These are phyloP conservation scores for Carcinoscorpius rotundicauda DNA, from an alignment of 1,140 invertebrate genomes.

Conservation along the genomic window DNA sequence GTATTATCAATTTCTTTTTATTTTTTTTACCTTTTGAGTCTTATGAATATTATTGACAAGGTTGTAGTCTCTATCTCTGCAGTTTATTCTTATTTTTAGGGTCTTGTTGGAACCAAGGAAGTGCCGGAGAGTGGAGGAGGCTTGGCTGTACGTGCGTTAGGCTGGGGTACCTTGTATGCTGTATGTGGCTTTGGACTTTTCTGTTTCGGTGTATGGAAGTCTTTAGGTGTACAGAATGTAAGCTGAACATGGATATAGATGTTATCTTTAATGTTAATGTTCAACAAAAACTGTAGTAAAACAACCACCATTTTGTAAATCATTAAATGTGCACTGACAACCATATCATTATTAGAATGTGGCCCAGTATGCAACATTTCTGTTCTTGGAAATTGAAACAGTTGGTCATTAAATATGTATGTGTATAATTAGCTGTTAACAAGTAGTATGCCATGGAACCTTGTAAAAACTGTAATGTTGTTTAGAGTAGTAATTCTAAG, in stretches of 20 bases:
- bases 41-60: too few species aligned
- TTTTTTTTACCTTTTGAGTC: too few species aligned
- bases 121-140: constrained; percentile 58
- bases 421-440: background rate
- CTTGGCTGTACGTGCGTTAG: constrained; percentile 66
- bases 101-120: constrained; percentile 39
- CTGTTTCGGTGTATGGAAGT: constrained; percentile 75
- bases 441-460: too few species aligned
- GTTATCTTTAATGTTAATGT: background rate
- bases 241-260: constrained; percentile 18
- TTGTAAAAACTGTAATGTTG: too few species aligned
- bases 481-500: too few species aligned
- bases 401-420: background rate
- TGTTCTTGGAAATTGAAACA: background rate
- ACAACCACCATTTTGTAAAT: background rate
- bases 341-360: background rate
- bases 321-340: background rate
- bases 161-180: constrained; percentile 75
- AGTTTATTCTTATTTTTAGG: background rate
- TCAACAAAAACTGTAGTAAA: background rate
- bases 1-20: too few species aligned
- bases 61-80: too few species aligned
- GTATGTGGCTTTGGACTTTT: constrained; percentile 63
- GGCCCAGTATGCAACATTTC: background rate
- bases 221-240: constrained; percentile 63